Evolutionary conservation across 2,113 vertebrate species (phyloP).

Genomic region (Meriones unguiculatus): DNA sequence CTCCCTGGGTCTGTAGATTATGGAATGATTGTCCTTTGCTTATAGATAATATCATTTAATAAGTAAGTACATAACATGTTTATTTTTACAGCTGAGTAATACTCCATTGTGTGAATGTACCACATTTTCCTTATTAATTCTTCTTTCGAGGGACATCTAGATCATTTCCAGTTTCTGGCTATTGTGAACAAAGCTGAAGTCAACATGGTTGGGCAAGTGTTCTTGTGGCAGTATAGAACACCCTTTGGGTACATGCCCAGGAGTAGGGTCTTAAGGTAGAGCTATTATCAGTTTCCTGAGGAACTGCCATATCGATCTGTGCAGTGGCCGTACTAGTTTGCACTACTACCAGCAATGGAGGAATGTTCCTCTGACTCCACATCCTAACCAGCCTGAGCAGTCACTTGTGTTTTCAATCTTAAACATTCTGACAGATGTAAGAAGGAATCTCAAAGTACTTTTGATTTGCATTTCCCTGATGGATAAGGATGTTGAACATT

Average conservation of each 20-base stretch:
- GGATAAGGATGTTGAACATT: neutral
- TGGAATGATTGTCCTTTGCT: neutral
- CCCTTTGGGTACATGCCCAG: neutral
- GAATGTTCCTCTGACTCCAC: neutral
- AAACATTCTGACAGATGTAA: neutral
- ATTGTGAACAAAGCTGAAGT: neutral
- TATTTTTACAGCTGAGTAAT: neutral
- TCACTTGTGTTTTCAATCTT: neutral
- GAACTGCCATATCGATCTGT: neutral
- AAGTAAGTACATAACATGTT: neutral
- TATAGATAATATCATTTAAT: neutral
- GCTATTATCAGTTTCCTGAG: neutral
- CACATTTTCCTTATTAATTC: neutral
- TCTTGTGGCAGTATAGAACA: neutral
- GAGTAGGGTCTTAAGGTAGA: neutral
- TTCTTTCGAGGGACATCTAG: neutral
- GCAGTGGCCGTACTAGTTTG: neutral
- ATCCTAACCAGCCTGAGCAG: neutral
- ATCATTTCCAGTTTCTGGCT: neutral
- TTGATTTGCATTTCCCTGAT: neutral
- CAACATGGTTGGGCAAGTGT: neutral
- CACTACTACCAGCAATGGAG: neutral
- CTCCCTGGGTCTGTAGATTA: neutral
- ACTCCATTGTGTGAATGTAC: neutral
- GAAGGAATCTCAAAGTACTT: neutral